Percentiles rank a stretch among this genome's conserved stretches.
Evolutionary conservation across 1,140 invertebrate genomes (phyloP).

Genomic region (Pemphigus obesinymphae): DNA sequence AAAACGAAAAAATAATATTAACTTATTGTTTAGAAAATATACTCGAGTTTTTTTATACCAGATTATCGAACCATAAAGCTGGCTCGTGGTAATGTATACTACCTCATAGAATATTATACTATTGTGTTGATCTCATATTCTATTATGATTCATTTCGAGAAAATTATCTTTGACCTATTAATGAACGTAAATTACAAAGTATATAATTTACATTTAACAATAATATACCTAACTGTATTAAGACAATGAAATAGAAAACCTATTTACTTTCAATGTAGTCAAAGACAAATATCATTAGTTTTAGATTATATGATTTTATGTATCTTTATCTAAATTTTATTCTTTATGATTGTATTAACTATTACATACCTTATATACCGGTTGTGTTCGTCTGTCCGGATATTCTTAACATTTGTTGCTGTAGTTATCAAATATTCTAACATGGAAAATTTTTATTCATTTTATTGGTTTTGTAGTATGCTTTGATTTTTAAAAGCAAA

Average conservation of each 20-base stretch:
- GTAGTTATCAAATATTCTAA: too few species aligned
- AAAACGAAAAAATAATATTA: not conserved
- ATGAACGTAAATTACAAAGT: not conserved
- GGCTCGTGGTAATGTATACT: not conserved
- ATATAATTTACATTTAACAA: not conserved
- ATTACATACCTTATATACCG: too few species aligned
- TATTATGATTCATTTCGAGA: not conserved
- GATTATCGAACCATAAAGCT: not conserved
- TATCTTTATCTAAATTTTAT: too few species aligned
- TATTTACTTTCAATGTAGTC: too few species aligned
- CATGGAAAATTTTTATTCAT: too few species aligned
- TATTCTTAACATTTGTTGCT: too few species aligned
- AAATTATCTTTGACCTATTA: not conserved
- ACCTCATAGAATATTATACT: not conserved
- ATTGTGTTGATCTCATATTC: not conserved
- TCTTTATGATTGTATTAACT: too few species aligned
- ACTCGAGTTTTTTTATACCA: not conserved
- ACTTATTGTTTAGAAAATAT: not conserved
- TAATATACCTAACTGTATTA: not conserved
- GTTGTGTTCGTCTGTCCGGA: too few species aligned
- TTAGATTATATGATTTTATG: too few species aligned
- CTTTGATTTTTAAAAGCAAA: too few species aligned
- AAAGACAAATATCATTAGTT: too few species aligned
- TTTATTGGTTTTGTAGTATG: too few species aligned
- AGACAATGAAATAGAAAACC: not conserved